Percentiles rank a stretch among this genome's conserved stretches.
These are phyloP conservation scores for Phorcus lineatus DNA, from an alignment of 2,888 invertebrate species.

Conservation along the genomic window DNA sequence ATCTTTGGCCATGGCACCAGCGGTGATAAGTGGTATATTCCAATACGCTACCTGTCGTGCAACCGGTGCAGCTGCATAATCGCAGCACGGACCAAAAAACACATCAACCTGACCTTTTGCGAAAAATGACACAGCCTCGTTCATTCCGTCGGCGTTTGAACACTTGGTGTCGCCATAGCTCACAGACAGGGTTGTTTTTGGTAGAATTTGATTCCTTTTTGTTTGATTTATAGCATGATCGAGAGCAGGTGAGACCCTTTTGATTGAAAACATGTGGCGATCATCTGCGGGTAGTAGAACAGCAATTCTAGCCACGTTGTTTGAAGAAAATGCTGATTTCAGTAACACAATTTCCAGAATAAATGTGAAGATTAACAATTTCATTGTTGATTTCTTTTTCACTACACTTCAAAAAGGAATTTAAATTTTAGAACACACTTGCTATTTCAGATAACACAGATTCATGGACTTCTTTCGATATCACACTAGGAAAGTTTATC, in stretches of 20 bases:
- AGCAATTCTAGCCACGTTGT: not conserved
- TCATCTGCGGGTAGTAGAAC: constrained; percentile 9
- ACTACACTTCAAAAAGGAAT: too few species aligned
- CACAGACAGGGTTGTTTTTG: constrained; percentile 24
- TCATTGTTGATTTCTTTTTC: too few species aligned
- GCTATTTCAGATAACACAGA: too few species aligned
- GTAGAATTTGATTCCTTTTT: constrained; percentile 29
- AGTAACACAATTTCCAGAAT: too few species aligned
- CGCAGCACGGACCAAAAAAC: constrained; percentile 71
- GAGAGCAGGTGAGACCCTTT: not conserved
- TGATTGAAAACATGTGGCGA: constrained; percentile 10
- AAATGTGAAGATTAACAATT: too few species aligned
- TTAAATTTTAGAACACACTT: too few species aligned
- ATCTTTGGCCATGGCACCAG: constrained; percentile 69
- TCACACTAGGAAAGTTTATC: too few species aligned
- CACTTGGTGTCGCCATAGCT: constrained; percentile 49
- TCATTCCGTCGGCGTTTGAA: constrained; percentile 43
- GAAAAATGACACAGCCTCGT: constrained; percentile 52
- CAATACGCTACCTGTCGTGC: constrained; percentile 85
- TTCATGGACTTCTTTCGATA: too few species aligned
- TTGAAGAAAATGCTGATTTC: not conserved
- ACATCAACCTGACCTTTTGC: constrained; percentile 45
- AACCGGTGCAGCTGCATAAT: constrained; percentile 89
- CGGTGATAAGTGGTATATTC: constrained; percentile 88
- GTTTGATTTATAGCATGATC: not conserved